Base-by-base conservation (phyloP, 2,113 vertebrate genomes). In the Ciconia maguari region DNA sequence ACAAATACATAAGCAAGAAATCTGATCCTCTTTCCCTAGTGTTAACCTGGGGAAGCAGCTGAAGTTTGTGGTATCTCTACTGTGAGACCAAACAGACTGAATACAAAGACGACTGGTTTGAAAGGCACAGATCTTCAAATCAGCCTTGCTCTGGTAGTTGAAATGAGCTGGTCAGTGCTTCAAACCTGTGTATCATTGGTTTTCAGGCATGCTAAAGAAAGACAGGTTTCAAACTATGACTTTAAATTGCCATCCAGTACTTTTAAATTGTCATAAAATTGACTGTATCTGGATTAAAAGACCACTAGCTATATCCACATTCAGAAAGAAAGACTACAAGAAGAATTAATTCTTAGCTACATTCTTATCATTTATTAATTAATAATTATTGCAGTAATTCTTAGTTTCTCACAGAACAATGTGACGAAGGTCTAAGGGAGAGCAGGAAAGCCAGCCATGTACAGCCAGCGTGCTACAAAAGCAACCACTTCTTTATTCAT, bases 381-480 rank as follows among this genome's bases (percentile, higher is more conserved):
- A 69, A 42, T 36, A 88, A 70, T 38, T 42, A 66, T 11, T 32
- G 38, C 46, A 84, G 46, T 10, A 78, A 41, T 66, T 70, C 20
- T 80, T 30, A 49, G 48, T 70, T 90, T 58, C 10, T 11, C 19
- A 29, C 0, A 0, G 15, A 77, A 44, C 10, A 46, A 42, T 2
- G 14, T 16, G 16, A 65, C 1, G 2, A 69, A 77, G 36, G 19
- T 65, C 24, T 57, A 64, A 20, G 41, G 10, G 13, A 62, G 11
- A 13, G 38, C 20, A 83, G 26, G 38, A 75, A 82, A 84, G 11
- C 11, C 64, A 29, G 29, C 7, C 17, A 32, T 0, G 2, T 25
- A 51, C 17, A 87, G 52, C 4, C 79, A 69, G 30, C 46, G 58
- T 32, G 26, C 26, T 68, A 15, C 38, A 80, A 48, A 74, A 94